Evolutionary conservation across 1,140 invertebrate genomes (phyloP), one percentile per base, ranked within the genome.

Genomic region (Ceratina calcarata): DNA sequence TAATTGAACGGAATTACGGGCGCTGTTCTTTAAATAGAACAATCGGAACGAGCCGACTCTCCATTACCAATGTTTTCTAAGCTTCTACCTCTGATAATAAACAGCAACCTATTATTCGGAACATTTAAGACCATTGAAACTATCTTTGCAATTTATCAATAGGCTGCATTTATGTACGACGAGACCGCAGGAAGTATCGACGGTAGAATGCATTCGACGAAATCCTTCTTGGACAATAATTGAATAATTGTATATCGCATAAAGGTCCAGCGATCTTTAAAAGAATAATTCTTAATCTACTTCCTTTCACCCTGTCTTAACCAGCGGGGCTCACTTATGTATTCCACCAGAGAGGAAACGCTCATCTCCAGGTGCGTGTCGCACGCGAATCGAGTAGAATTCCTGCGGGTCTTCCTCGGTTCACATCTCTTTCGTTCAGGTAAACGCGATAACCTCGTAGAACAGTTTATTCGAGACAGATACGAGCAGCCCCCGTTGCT

Each of bases 1-100:
- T 83, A 77, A 82, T 68, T 64, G 22, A 83, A 82, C 24, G 27
- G 16, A 71, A 53, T 20, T 45, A 45, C 27, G 8, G 2, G 15
- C n/a, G 13, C 61, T 66, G 45, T 12, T 77, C 16, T 57, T 58
- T 32, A 74, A 74, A 74, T 55, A 79, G 20, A 69, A 69, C 32
- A 62, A 65, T 71, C 37, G 55, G 15, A 20, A 64, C 45, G 20
- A 16, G 66, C 20, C 18, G 20, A 24, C 58, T 53, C 45, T 57
- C 13, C 18, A 18, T 58, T 32, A 16, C 4, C 20, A 24, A 53
- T n/a, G 58, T 53, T 53, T 27, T 32, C 45, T 16, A 53, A 64
- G 27, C 22, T 74, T 74, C 51, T 73, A 8, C 58, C n/a, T 1
- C 0, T 8, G 20, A 22, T 22, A 60, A 60, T 15, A 69, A 55